Percentiles rank a stretch among this genome's conserved stretches.
Evolutionary conservation across 2,797 vertebrate species (phyloP).

Genomic region (Vipera ursinii): DNA sequence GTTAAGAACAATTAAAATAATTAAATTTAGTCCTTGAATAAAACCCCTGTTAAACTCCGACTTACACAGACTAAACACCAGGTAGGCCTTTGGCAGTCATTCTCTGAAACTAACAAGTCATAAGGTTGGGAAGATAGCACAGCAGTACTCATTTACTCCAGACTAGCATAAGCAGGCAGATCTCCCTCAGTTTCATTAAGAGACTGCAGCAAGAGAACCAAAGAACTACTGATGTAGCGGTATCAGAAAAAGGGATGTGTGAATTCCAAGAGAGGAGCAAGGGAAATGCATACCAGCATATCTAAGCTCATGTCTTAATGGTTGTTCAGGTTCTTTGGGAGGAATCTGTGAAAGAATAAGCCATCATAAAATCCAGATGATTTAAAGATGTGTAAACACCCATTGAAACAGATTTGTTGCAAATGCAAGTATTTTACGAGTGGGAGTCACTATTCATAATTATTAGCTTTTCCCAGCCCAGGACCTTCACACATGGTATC

Average conservation of each 20-base stretch:
- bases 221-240: neutral
- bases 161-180: neutral
- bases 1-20: too few relatives aligned
- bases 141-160: neutral
- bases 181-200: neutral
- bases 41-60: too few relatives aligned
- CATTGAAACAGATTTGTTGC: neutral
- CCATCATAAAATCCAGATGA: fast-evolving
- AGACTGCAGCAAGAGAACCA: neutral
- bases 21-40: too few relatives aligned
- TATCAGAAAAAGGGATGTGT: neutral
- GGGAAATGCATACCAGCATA: neutral
- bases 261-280: neutral
- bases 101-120: neutral
- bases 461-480: slow-evolving; percentile 1
- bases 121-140: neutral
- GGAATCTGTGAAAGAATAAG: neutral
- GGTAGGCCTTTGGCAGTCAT: neutral
- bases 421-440: neutral
- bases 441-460: slow-evolving; percentile 15
- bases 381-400: neutral
- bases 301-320: neutral
- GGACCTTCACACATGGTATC: neutral
- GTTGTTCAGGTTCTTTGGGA: neutral
- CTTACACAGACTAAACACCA: neutral